Conservation (phyloP, 2,113 vertebrate species). For the Polypterus senegalus region DNA sequence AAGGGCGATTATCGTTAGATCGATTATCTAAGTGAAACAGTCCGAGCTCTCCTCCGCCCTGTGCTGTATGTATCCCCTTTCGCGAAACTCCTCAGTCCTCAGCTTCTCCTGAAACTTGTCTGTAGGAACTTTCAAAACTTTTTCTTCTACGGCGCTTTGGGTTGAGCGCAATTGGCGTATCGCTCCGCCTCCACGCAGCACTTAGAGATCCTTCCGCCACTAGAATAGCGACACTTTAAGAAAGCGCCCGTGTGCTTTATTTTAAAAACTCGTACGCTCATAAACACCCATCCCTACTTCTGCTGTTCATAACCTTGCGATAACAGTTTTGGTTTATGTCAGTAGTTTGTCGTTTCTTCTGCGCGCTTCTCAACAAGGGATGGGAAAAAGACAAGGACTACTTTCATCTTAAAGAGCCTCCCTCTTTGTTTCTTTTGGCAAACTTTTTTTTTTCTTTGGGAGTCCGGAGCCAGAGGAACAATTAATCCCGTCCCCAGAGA, state of each 20-base stretch:
- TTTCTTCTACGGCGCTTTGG: constrained; percentile 30
- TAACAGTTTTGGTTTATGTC: too few species aligned
- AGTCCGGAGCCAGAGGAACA: constrained; percentile 9
- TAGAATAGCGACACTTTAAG: neutral
- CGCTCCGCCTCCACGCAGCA: constrained; percentile 37
- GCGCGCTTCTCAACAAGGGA: neutral
- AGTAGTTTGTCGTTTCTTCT: neutral
- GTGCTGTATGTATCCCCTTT: too few species aligned
- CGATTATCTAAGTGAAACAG: too few species aligned
- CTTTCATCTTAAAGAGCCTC: constrained; percentile 6
- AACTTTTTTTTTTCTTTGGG: constrained; percentile 3
- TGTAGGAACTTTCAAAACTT: constrained; percentile 46
- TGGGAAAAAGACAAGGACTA: constrained; percentile 8
- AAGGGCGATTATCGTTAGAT: too few species aligned
- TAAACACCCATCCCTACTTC: too few species aligned
- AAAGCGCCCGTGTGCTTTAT: too few species aligned
- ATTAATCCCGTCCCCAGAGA: constrained; percentile 15
- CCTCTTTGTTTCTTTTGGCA: constrained; percentile 12
- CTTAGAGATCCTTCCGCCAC: constrained; percentile 24
- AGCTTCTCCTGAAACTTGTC: constrained; percentile 40
- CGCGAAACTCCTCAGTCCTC: constrained; percentile 34
- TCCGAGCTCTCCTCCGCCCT: too few species aligned
- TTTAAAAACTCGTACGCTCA: too few species aligned
- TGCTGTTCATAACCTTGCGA: too few species aligned
- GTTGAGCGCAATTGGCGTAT: constrained; percentile 17